These are phyloP conservation scores for Lepidothrix coronata DNA, from an alignment of 2,113 vertebrate genomes.

Conservation along the genomic window DNA sequence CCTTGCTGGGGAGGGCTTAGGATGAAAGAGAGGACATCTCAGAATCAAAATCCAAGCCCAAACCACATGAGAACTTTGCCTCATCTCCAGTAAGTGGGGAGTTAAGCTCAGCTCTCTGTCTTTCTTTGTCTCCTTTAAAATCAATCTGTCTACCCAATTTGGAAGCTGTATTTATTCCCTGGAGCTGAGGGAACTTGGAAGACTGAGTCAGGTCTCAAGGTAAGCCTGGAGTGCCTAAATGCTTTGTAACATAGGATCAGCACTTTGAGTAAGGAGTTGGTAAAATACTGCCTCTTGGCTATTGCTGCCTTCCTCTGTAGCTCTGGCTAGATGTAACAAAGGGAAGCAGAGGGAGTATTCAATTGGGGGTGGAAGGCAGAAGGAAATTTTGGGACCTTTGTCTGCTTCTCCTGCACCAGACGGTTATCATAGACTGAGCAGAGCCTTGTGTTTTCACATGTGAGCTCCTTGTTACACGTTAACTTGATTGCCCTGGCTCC, in stretches of 20 bases:
- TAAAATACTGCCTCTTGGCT: background rate
- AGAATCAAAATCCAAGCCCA: background rate
- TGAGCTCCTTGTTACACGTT: background rate
- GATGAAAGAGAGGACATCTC: background rate
- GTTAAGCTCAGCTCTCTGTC: background rate
- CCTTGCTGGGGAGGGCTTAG: background rate
- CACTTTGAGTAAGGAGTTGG: background rate
- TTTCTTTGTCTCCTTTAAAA: background rate
- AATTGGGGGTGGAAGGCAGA: background rate
- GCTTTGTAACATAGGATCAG: background rate
- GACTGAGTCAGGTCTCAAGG: background rate
- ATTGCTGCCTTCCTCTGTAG: background rate
- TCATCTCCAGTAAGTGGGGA: background rate
- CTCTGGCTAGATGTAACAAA: background rate
- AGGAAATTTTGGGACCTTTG: background rate
- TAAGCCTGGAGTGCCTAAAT: background rate
- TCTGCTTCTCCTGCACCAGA: background rate
- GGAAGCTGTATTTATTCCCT: constrained; percentile 27
- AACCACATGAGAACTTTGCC: background rate
- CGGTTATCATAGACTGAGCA: background rate
- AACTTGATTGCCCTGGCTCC: background rate
- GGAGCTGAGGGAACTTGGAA: constrained; percentile 30
- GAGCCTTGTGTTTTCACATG: background rate
- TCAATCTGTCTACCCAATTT: constrained; percentile 8
- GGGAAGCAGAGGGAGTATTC: background rate